Percentiles rank a stretch among this genome's conserved stretches.
These are phyloP conservation scores for Heliconius ethilla DNA, from an alignment of 2,888 invertebrate species.

Conservation along the genomic window DNA sequence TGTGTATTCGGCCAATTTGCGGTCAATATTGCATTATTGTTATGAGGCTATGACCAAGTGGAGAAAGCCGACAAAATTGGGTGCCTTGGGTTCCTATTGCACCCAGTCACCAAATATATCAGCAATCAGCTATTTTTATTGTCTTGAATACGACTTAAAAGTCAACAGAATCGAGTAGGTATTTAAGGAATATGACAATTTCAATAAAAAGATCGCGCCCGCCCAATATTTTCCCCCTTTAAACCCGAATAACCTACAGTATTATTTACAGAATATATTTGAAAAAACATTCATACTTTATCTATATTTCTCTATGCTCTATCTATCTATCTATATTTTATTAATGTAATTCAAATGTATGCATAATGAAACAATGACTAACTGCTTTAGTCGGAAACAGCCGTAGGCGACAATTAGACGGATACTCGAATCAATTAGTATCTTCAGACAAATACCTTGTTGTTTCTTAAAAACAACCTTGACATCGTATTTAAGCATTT, in stretches of 20 bases:
- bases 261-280: background rate
- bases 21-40: constrained; percentile 43
- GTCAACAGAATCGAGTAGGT: background rate
- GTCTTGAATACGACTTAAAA: background rate
- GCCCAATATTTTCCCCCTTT: constrained; percentile 7
- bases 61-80: constrained; percentile 39
- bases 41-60: constrained; percentile 40
- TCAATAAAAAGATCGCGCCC: constrained; percentile 26
- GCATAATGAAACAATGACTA: constrained; percentile 45
- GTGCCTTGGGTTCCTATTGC: constrained; percentile 25
- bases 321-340: background rate
- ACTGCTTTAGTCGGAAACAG: constrained; percentile 40
- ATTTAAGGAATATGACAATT: background rate
- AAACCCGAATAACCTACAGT: background rate
- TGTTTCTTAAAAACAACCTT: constrained; percentile 57
- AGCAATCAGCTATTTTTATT: background rate
- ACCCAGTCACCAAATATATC: constrained; percentile 8
- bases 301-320: background rate
- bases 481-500: constrained; percentile 62
- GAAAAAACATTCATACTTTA: background rate
- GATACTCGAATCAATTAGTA: constrained; percentile 51
- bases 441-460: constrained; percentile 59
- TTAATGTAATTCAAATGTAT: constrained; percentile 29
- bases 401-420: constrained; percentile 57
- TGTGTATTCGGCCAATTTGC: constrained; percentile 47